These are phyloP conservation scores for Centropyge bicolor DNA, from an alignment of 2,797 vertebrate species.

Conservation along the genomic window DNA sequence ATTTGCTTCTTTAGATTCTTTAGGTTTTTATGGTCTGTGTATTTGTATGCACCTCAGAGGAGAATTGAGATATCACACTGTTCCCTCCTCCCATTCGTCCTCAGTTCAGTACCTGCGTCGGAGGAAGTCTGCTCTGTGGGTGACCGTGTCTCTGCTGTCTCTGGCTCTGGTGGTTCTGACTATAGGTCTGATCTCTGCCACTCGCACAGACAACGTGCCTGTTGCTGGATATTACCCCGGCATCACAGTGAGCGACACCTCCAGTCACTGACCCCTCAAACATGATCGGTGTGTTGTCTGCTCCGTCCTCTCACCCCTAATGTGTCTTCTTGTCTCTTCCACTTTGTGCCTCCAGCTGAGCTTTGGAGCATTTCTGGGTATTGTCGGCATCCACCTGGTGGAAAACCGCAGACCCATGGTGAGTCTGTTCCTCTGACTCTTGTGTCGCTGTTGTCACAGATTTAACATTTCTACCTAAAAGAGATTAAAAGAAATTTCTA, in stretches of 20 bases:
- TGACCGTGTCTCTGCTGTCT: conserved; percentile 87
- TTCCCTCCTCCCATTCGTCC: neutral
- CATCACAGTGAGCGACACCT: conserved; percentile 89
- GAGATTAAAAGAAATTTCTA: no score
- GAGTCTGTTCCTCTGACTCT: conserved; percentile 72
- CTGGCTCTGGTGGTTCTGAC: conserved; percentile 90
- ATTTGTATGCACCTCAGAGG: no score
- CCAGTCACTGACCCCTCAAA: neutral
- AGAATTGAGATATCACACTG: neutral
- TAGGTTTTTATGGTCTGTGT: neutral
- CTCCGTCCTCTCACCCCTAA: neutral
- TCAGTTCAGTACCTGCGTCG: conserved; percentile 88
- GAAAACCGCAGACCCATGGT: conserved; percentile 97
- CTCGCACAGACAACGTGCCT: conserved; percentile 92
- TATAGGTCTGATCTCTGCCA: conserved; percentile 91
- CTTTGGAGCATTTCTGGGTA: conserved; percentile 94
- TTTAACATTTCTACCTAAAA: no score
- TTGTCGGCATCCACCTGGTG: conserved; percentile 92
- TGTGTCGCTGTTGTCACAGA: neutral
- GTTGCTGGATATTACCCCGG: conserved; percentile 95
- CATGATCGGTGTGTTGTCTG: neutral
- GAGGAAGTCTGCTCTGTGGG: conserved; percentile 89
- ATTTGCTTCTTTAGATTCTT: neutral
- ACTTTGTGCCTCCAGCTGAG: conserved; percentile 86
- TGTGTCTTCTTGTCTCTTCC: neutral